Evolutionary conservation across 2,888 invertebrate genomes (phyloP), one percentile per base, ranked within the genome.

Genomic region (Clusia tigrina): DNA sequence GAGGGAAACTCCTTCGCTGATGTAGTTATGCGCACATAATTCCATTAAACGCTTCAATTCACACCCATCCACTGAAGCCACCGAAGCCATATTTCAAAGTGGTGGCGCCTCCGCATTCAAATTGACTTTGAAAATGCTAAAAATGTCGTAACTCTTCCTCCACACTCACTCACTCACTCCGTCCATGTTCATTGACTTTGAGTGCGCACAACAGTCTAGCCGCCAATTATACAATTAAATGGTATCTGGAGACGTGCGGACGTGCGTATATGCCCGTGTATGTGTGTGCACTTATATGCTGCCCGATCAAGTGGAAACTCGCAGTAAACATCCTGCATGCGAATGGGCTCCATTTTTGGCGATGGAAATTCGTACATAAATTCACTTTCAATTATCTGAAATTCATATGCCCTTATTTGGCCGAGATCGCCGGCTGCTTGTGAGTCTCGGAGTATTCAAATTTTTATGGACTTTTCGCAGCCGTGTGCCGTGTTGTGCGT

Each of bases 301-400:
- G 26, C n/a, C 37, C 23, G 52, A 26, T 48, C 54, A 42, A 54
- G 46, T 53, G 48, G 58, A 59, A 58, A 63, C 54, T 60, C 32
- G 17, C 26, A 32, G 18, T 32, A 32, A 54, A 54, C 15, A 54
- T 9, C 15, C n/a, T 32, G 20, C 32, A 24, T 17, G 15, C 3
- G 12, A 22, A 53, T 58, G 58, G 58, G 54, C 24, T 24, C 63
- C 63, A 59, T 59, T 51, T 63, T 59, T 63, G 63, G 63, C 10
- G 56, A 52, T 53, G 12, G 51, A 17, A 38, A 38, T n/a, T n/a
- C 58, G 54, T 48, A 26, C 48, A 38, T 20, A 55, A 63, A 63
- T 54, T 63, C 63, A 63, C 63, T 63, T 63, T 63, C 63, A 63
- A 56, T 63, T 59, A 63, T 59, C 52, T 42, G 20, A 51, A 54